Evolutionary conservation across 2,797 vertebrate species (phyloP).

Genomic region (Enteromius trimaculatus): DNA sequence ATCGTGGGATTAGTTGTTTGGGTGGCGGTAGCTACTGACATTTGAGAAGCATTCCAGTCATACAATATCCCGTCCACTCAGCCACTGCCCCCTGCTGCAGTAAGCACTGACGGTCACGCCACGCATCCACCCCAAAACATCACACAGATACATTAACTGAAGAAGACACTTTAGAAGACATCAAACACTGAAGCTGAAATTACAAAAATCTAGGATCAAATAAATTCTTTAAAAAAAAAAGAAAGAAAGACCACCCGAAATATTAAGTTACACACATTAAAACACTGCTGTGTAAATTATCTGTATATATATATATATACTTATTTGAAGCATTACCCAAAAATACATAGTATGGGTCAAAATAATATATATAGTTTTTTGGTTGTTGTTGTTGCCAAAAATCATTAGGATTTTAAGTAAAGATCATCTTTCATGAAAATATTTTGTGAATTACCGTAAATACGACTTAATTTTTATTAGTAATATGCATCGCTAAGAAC

Average conservation of each 20-base stretch:
- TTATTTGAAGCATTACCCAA: too few species aligned
- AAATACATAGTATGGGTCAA: too few species aligned
- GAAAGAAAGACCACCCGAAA: too few species aligned
- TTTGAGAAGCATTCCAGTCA: slow-evolving; percentile 48
- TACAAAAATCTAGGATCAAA: background rate
- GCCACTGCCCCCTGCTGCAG: slow-evolving; percentile 22
- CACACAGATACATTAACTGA: slow-evolving; percentile 21
- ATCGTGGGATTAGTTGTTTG: slow-evolving; percentile 30
- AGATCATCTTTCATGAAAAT: too few species aligned
- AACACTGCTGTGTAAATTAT: background rate
- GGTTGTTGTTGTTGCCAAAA: too few species aligned
- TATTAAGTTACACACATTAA: too few species aligned
- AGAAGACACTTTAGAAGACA: slow-evolving; percentile 13
- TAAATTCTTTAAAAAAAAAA: background rate
- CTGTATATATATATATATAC: too few species aligned
- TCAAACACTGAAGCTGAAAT: slow-evolving; percentile 15
- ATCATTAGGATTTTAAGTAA: too few species aligned
- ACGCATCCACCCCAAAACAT: slow-evolving; percentile 1
- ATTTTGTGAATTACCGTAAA: too few species aligned
- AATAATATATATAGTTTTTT: too few species aligned
- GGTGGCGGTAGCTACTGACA: slow-evolving; percentile 17
- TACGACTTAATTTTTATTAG: too few species aligned
- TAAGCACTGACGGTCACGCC: background rate
- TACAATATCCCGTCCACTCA: background rate
- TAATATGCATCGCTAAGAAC: too few species aligned